Evolutionary conservation across 2,797 vertebrate species (phyloP).

Genomic region (Aulostomus chinensis): DNA sequence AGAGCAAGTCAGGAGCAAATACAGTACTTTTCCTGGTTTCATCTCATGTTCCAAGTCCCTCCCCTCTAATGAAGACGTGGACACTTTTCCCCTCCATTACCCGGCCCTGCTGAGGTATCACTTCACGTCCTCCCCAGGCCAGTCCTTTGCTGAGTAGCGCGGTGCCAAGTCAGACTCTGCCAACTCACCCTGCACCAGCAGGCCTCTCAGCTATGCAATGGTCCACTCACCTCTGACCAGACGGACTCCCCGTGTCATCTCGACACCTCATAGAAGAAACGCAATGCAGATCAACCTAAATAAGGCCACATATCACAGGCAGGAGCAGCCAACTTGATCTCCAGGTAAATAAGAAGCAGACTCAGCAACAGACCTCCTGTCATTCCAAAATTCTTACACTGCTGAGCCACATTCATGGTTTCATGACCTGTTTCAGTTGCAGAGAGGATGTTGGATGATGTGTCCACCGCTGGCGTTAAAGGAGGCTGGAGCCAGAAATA

Average conservation of each 20-base stretch:
- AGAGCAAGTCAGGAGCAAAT: not conserved
- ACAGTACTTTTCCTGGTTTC: not conserved
- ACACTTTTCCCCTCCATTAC: conserved; percentile 48
- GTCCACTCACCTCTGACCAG: conserved; percentile 38
- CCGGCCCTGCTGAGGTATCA: conserved; percentile 56
- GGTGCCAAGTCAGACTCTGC: conserved; percentile 25
- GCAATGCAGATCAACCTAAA: not conserved
- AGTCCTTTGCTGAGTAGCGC: conserved; percentile 38
- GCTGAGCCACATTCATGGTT: too few relatives aligned
- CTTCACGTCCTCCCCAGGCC: conserved; percentile 50
- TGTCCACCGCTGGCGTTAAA: too few relatives aligned
- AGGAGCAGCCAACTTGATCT: too few relatives aligned
- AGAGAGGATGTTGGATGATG: too few relatives aligned
- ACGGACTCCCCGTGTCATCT: conserved; percentile 12
- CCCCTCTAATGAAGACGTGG: conserved; percentile 42
- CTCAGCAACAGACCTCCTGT: too few relatives aligned
- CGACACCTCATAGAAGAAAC: not conserved
- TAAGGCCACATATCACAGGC: too few relatives aligned
- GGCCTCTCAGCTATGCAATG: conserved; percentile 47
- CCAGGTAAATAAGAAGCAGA: too few relatives aligned
- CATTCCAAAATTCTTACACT: too few relatives aligned
- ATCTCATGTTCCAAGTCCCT: not conserved
- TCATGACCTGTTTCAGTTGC: too few relatives aligned
- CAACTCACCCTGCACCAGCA: conserved; percentile 43
- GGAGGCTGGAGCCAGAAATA: too few relatives aligned